phyloP scores from a whole-genome alignment of 2,888 invertebrate genomes.

The Caenorhabditis imperialis region DNA sequence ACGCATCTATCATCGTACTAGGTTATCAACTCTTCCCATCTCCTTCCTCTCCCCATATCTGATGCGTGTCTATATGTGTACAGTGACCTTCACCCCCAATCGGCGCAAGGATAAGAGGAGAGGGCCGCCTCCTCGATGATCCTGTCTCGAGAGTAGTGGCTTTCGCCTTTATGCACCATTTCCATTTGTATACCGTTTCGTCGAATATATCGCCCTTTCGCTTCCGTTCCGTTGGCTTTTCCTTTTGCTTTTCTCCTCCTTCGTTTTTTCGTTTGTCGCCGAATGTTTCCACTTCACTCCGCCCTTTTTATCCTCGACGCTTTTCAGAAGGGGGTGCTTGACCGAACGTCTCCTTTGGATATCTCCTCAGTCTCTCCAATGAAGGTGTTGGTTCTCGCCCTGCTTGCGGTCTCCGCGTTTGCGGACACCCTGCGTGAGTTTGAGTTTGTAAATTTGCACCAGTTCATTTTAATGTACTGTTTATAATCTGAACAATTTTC shows the following conservation, averaged over 20 bases:
- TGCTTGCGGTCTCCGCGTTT: slow-evolving; percentile 26
- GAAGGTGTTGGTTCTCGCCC: slow-evolving; percentile 43
- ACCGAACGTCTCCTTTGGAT: slow-evolving; percentile 38
- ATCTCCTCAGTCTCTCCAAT: slow-evolving; percentile 25
- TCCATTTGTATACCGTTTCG: too few relatives aligned
- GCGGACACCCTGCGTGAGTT: slow-evolving; percentile 49
- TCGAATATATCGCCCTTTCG: too few relatives aligned
- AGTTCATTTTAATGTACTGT: too few relatives aligned
- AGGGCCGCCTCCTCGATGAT: slow-evolving; percentile 18
- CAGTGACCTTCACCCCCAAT: slow-evolving; percentile 46
- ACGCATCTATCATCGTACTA: slow-evolving; percentile 36
- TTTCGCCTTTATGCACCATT: too few relatives aligned
- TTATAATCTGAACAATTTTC: too few relatives aligned
- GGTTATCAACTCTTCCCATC: slow-evolving; percentile 35
- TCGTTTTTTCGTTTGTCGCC: too few relatives aligned
- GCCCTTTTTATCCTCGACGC: slow-evolving; percentile 16
- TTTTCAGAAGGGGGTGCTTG: slow-evolving; percentile 45
- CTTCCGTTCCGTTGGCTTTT: too few relatives aligned
- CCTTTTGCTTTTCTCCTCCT: too few relatives aligned
- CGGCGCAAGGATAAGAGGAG: slow-evolving; percentile 18
- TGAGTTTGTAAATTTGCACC: too few relatives aligned
- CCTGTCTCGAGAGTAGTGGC: too few relatives aligned
- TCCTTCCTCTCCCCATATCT: slow-evolving; percentile 32
- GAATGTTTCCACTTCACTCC: slow-evolving; percentile 12
- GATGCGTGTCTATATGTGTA: slow-evolving; percentile 11